These are phyloP conservation scores for Hoplostethus atlanticus DNA, from an alignment of 2,797 vertebrate species.

Conservation along the genomic window DNA sequence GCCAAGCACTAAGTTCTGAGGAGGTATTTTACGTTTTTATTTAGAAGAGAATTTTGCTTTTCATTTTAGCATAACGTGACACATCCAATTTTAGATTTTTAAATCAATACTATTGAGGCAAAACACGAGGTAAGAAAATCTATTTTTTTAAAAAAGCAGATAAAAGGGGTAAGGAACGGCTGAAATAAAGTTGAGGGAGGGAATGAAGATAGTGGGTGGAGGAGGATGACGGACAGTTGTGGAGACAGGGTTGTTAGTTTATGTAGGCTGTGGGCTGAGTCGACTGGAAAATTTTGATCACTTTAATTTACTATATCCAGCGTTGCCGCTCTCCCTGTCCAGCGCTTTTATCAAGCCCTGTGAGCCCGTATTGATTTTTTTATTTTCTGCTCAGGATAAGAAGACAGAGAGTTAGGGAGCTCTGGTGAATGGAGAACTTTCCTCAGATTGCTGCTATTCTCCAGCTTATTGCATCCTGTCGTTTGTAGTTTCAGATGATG, in stretches of 20 bases:
- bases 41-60: not conserved
- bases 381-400: slow-evolving; percentile 99
- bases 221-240: slow-evolving; percentile 87
- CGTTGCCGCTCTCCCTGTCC: slow-evolving; percentile 89
- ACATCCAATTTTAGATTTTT: not conserved
- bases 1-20: not conserved
- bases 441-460: slow-evolving; percentile 97
- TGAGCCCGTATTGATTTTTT: slow-evolving; percentile 99
- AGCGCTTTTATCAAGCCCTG: slow-evolving; percentile 96
- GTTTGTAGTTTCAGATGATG: slow-evolving; percentile 98
- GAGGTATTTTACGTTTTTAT: too few species aligned
- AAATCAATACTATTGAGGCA: not conserved
- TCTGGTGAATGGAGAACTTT: slow-evolving; percentile 98
- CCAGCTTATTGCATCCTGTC: slow-evolving; percentile 99
- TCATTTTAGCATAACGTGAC: not conserved
- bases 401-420: slow-evolving; percentile 99
- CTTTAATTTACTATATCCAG: slow-evolving; percentile 99
- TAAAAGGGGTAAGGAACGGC: slow-evolving; percentile 53
- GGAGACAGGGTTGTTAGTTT: slow-evolving; percentile 96
- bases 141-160: slow-evolving; percentile 49
- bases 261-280: slow-evolving; percentile 92
- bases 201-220: slow-evolving; percentile 83
- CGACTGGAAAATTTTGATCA: slow-evolving; percentile 99
- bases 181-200: slow-evolving; percentile 53
- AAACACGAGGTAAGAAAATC: slow-evolving; percentile 8